These are phyloP conservation scores for Bombus vancouverensis DNA, from an alignment of 1,140 invertebrate genomes.

Conservation along the genomic window DNA sequence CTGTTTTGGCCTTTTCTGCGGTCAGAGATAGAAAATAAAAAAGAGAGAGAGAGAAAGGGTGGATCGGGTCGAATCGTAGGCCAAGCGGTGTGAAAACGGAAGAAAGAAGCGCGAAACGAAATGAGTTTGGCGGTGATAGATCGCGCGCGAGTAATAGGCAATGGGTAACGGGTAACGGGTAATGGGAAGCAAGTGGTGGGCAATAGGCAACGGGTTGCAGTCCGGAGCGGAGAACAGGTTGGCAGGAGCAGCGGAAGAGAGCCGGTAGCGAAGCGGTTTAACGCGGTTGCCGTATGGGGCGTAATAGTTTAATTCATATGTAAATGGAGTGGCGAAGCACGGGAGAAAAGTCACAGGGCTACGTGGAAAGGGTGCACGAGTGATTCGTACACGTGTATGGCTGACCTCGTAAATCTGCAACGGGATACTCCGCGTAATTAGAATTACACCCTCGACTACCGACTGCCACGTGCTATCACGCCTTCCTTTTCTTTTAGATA, in stretches of 20 bases:
- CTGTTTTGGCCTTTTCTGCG: background rate
- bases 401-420: slow-evolving; percentile 79
- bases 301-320: slow-evolving; percentile 81
- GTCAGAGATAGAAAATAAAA: no score
- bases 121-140: background rate
- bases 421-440: slow-evolving; percentile 78
- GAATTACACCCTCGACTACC: slow-evolving; percentile 68
- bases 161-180: background rate
- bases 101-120: background rate
- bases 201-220: background rate
- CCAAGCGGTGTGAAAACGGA: background rate
- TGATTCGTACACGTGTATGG: slow-evolving; percentile 69
- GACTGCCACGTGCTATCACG: slow-evolving; percentile 16
- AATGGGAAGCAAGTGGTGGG: background rate
- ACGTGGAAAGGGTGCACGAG: slow-evolving; percentile 60
- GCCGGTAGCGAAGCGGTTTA: slow-evolving; percentile 1
- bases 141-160: background rate
- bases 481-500: background rate
- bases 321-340: slow-evolving; percentile 75
- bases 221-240: background rate
- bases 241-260: background rate
- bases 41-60: background rate
- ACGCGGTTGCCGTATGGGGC: slow-evolving; percentile 44
- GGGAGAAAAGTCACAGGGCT: slow-evolving; percentile 58
- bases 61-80: background rate